Evolutionary conservation across 2,888 invertebrate genomes (phyloP).

Genomic region (Drosophila fungiperda): DNA sequence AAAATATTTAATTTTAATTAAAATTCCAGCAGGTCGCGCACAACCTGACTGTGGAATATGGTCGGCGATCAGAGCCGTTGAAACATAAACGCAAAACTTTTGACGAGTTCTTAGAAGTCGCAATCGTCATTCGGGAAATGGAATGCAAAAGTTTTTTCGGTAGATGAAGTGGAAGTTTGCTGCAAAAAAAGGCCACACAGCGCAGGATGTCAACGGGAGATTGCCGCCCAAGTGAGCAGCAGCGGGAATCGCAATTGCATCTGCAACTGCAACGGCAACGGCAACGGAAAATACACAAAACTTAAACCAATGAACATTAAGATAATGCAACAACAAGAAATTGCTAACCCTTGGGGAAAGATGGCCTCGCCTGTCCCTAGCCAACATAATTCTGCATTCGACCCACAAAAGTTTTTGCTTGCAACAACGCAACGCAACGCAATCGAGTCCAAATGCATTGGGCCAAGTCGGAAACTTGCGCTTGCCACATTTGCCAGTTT

Average conservation of each 20-base stretch:
- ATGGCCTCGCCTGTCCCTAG: conserved; percentile 29
- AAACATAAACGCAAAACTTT: conserved; percentile 44
- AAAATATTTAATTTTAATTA: conserved; percentile 53
- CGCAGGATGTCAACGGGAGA: conserved; percentile 74
- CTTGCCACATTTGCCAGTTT: conserved; percentile 75
- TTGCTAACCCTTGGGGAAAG: conserved; percentile 9
- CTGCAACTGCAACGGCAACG: conserved; percentile 15
- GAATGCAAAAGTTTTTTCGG: conserved; percentile 63
- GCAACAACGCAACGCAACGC: conserved; percentile 37
- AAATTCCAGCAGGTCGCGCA: conserved; percentile 44
- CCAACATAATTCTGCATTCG: conserved; percentile 71
- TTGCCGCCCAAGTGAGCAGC: conserved; percentile 76
- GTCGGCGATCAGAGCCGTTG: conserved; percentile 29
- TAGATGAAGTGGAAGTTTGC: conserved; percentile 59
- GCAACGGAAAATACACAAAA: conserved; percentile 77
- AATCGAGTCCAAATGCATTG: conserved; percentile 63
- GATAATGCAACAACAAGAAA: conserved; percentile 75
- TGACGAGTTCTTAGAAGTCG: conserved; percentile 57
- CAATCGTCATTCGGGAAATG: conserved; percentile 59
- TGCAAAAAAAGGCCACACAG: conserved; percentile 37
- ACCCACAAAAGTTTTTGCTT: conserved; percentile 77
- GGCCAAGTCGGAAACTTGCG: conserved; percentile 69
- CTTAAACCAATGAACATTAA: conserved; percentile 82
- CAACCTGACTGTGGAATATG: not conserved
- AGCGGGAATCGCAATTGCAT: conserved; percentile 30